These are phyloP conservation scores for Drusus annulatus DNA, from an alignment of 1,140 invertebrate genomes.

Conservation along the genomic window DNA sequence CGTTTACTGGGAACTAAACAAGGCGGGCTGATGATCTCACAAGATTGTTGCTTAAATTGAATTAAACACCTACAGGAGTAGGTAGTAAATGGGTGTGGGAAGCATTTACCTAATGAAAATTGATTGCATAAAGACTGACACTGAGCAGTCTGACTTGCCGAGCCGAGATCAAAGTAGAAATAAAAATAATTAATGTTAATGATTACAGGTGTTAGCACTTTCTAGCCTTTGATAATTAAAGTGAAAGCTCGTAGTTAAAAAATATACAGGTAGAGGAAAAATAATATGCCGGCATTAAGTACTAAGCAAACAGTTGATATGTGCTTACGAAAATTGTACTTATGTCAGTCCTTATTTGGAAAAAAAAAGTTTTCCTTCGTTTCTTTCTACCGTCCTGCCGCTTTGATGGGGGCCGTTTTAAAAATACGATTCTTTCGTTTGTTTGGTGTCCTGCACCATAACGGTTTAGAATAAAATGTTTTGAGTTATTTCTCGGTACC, in stretches of 20 bases:
- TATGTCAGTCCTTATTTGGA: too few species aligned
- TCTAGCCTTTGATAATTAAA: background rate
- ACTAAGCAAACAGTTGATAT: background rate
- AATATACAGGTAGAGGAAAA: background rate
- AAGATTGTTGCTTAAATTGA: slow-evolving; percentile 48
- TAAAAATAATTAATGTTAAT: slow-evolving; percentile 1
- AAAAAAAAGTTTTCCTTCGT: too few species aligned
- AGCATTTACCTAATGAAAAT: slow-evolving; percentile 50
- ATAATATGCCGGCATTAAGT: background rate
- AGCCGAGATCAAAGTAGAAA: background rate
- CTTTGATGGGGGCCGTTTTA: too few species aligned
- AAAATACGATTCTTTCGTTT: too few species aligned
- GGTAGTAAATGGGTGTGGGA: slow-evolving; percentile 22
- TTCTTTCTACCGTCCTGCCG: too few species aligned
- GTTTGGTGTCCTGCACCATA: too few species aligned
- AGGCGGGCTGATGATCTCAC: slow-evolving; percentile 37
- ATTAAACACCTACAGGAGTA: slow-evolving; percentile 47
- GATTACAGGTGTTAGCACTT: background rate
- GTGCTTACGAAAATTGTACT: too few species aligned
- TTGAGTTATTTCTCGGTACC: too few species aligned
- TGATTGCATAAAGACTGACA: slow-evolving; percentile 28
- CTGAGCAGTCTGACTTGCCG: background rate
- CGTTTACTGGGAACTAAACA: slow-evolving; percentile 1
- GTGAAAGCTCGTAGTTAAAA: background rate
- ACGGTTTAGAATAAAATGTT: too few species aligned